Evolutionary conservation across 2,797 vertebrate species (phyloP), one percentile per base, ranked within the genome.

Genomic region (Lates japonicus): DNA sequence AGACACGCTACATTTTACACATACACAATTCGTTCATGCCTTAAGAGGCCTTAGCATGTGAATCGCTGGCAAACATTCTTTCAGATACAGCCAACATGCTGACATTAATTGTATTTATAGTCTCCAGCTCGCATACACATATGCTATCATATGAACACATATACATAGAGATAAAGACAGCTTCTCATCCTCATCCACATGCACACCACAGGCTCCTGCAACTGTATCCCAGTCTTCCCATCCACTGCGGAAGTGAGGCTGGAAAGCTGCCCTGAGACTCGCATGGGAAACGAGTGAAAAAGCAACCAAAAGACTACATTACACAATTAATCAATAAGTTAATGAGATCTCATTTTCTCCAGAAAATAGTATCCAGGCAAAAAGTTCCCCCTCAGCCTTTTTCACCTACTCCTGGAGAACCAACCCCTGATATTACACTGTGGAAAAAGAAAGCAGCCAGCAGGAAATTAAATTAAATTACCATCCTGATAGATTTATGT

Each of bases 271-370:
- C 92, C 88, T 78, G 82, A 88, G 80, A 88, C 76, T 79, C 86
- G 20, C 76, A 84, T 80, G 84, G 90, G 90, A 91, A 93, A 84
- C 69, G 22, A 87, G 81, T 80, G 81, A 69, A 91, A 88, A 89
- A 90, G 87, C 86, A 91, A 93, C 72, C 87, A 85, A 90, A 94
- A 91, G 93, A 92, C 90, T 90, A 85, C 93, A 92, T 94, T 94
- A 93, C 89, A 90, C 95, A 93, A 95, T 95, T 94, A 94, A 96
- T 96, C 95, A 95, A 95, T 95, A 95, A 92, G 88, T 94, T 95
- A 95, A 95, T 95, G 93, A 95, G 94, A 94, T 94, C 92, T 93
- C 80, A 90, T 95, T 95, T 95, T 95, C 92, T 90, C 77, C 76
- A 59, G 88, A 93, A 95, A 95, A 94, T 86, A 94, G 90, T 93